Base-by-base conservation (phyloP, 2,888 invertebrate genomes). In the Leptothorax acervorum region DNA sequence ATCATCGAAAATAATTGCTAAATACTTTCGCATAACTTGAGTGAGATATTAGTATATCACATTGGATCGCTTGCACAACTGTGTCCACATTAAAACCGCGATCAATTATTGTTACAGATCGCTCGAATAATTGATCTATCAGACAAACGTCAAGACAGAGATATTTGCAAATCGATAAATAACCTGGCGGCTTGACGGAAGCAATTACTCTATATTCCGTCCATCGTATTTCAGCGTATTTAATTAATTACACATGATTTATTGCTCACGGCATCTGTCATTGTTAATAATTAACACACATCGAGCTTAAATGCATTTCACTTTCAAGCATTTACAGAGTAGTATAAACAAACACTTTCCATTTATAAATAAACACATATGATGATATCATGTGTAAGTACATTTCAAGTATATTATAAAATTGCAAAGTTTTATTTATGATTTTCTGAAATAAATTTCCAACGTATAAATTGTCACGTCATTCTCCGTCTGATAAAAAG, bases 121-220 rank as follows among this genome's bases (percentile, higher is more conserved):
- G 23, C 65, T 65, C 23, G 39, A 65, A 76, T 76, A 76, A 66
- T 76, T 76, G 65, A 53, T 53, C 65, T 66, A 76, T 66, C 65
- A 53, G 39, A 39, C 12, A 66, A 53, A 66, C 28, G 39, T 39
- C 65, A 45, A 51, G 51, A 23, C 51, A 6, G 18, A 18, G 23
- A 76, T 18, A 76, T 63, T 76, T 51, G 15, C 39, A 4, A 76
- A 53, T 1, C 12, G 53, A 66, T 66, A 66, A 53, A 53, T 51
- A 76, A 53, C 8, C 28, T 65, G 28, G 51, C 39, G 18, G 18
- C 9, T 39, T 3, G 23, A 51, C 15, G 62, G 23, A 76, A 39
- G 23, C 18, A 35, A 39, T 53, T 53, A 65, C 3, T 23, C 23
- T 35, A 63, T 76, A 53, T 65, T 48, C 51, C 11, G 2, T 66